A percentile compares a stretch with the other conserved stretches of the same genome.
phyloP scores from a whole-genome alignment of 1,140 invertebrate species.

The Danaus plexippus region DNA sequence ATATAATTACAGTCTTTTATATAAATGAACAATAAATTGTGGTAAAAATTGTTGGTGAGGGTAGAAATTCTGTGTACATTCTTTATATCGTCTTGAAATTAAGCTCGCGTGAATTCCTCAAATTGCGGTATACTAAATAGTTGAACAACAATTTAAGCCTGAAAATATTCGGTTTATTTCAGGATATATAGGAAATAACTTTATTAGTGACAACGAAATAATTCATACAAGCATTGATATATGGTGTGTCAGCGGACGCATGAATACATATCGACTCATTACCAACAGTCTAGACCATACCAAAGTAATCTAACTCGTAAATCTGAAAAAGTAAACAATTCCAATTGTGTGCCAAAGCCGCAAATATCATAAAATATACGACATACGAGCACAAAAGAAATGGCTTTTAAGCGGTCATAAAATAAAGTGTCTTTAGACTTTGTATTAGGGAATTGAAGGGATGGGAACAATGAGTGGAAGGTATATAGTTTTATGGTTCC shows the following conservation, averaged over 20 bases:
- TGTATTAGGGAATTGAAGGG: conserved; percentile 17
- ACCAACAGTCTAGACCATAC: conserved; percentile 32
- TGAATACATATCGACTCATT: conserved; percentile 40
- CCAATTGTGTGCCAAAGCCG: conserved; percentile 9
- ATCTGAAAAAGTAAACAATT: conserved; percentile 21
- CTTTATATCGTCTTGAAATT: conserved; percentile 16
- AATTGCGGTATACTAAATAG: neutral
- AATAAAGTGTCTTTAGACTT: conserved; percentile 20
- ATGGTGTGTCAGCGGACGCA: conserved; percentile 24
- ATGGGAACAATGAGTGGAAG: conserved; percentile 11
- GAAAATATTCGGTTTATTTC: too few relatives aligned
- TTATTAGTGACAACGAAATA: conserved; percentile 1
- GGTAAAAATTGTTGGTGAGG: conserved; percentile 23
- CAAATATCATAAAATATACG: conserved; percentile 16
- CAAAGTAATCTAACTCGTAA: conserved; percentile 10
- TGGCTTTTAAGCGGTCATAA: conserved; percentile 20
- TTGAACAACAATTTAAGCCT: too few relatives aligned
- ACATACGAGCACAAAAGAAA: conserved; percentile 16
- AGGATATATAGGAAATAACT: too few relatives aligned
- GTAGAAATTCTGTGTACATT: conserved; percentile 3
- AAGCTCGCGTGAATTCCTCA: conserved; percentile 11
- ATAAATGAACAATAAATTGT: conserved; percentile 38
- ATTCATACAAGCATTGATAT: neutral
- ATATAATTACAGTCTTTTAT: conserved; percentile 42
- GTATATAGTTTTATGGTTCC: too few relatives aligned